Evolutionary conservation across 2,797 vertebrate species (phyloP), one percentile per base, ranked within the genome.

Genomic region (Acanthis flammea): DNA sequence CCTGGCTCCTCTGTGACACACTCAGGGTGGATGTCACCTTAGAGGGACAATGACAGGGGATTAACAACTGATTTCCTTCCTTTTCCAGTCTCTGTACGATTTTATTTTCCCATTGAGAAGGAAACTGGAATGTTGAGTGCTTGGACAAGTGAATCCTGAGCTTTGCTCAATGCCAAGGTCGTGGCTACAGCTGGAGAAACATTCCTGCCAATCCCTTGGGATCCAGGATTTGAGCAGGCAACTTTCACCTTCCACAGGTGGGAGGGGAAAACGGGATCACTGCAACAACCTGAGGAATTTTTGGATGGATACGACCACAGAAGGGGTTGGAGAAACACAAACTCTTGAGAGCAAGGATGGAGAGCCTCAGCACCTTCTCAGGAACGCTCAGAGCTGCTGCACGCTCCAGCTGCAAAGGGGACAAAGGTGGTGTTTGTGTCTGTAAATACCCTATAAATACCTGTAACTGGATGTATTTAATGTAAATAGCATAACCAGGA

Each of bases 391-490:
- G 89, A 47, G 16, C 89, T 51, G 79, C 88, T 48, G 83, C 92
- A 66, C 84, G 6, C 80, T n/a, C 55, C 71, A 23, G 1, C 60
- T 33, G 81, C 70, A 21, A 65, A 41, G 87, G 81, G 51, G 50
- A 42, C 71, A 65, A 28, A 14, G 9, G 12, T 6, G 9, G 42
- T 14, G 3, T 60, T 28, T 21, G 37, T 93, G 71, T 42, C 33
- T 95, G 92, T 96, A 95, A 94, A 94, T 96, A 86, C 2, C 5
- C 18, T 92, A 92, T 95, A 95, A 92, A 96, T 95, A 93, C 12
- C 90, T 94, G 92, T 90, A 92, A 89, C 33, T 71, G 85, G 84
- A 54, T 94, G 93, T 95, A 94, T 80, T 55, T 95, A 83, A 80
- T 92, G 90, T 96, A 94, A 50, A 95, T 94, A 88, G 55, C 33